Evolutionary conservation across 2,888 invertebrate species (phyloP), one percentile per base, ranked within the genome.

Genomic region (Polyommatus icarus): DNA sequence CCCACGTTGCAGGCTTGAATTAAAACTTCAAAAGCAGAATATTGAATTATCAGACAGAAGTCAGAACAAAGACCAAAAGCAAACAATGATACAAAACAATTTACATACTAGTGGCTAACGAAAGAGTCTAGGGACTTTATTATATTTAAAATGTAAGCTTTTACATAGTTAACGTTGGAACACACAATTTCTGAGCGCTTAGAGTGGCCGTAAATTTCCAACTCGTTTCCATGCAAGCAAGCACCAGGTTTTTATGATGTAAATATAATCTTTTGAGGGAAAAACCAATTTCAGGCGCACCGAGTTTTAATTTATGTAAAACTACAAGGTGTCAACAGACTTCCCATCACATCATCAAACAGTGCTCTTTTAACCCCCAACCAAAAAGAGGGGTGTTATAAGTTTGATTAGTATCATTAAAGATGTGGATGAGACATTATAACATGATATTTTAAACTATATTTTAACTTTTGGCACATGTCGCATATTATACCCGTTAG

Each of bases 141-240:
- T 67, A 67, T 29, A 67, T 67, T 67, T 67, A 18, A 67, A 67
- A 67, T 67, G 67, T 67, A 67, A 32, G 67, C 67, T 29, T 67
- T 32, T 67, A 32, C 29, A 32, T 15, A 18, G 29, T 67, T 67
- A 67, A 67, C 67, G 67, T 67, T 67, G 67, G 10, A 67, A 67
- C 15, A 32, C 20, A 67, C 67, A 67, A 32, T 67, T 67, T 32
- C 67, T 67, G 61, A 67, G 67, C 67, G 32, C 29, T 67, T 67
- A 67, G 18, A 29, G 67, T 32, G 29, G 29, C 67, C 29, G 67
- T 67, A 67, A 67, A 67, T 29, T 67, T 29, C 67, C 67, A 32
- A 29, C 67, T 67, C 67, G 67, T 67, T 67, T 67, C 67, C 29
- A 67, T 32, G 18, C 67, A 67, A 67, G 67, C 67, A 18, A 67